Conservation (phyloP, 2,888 invertebrate genomes). For the Hololepta plana region DNA sequence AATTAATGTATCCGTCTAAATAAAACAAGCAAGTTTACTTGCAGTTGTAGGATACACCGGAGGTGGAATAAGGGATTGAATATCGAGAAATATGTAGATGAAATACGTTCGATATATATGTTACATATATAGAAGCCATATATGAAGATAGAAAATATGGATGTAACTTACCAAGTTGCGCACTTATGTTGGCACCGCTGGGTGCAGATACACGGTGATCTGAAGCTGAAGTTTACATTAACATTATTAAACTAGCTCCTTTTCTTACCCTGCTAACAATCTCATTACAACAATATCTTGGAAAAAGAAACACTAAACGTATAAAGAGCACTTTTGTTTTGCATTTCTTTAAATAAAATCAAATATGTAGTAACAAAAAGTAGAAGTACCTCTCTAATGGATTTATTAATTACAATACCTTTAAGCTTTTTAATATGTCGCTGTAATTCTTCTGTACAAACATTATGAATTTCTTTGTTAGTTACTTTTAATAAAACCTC, state of each 20-base stretch:
- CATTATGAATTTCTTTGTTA: constrained; percentile 66
- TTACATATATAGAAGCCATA: no score
- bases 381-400: no score
- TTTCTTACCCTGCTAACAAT: constrained; percentile 24
- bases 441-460: constrained; percentile 74
- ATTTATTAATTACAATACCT: constrained; percentile 44
- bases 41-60: neutral
- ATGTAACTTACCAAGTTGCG: constrained; percentile 71
- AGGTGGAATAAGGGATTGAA: neutral
- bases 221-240: constrained; percentile 29
- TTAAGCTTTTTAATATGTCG: constrained; percentile 47
- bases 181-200: constrained; percentile 62
- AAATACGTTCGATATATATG: no score
- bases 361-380: no score
- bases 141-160: no score
- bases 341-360: constrained; percentile 1
- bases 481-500: constrained; percentile 91
- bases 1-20: neutral
- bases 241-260: constrained; percentile 24
- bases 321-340: constrained; percentile 1
- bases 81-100: no score
- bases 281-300: constrained; percentile 16
- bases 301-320: constrained; percentile 7
- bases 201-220: constrained; percentile 26
- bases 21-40: constrained; percentile 1